Evolutionary conservation across 1,140 invertebrate genomes (phyloP), one percentile per base, ranked within the genome.

Genomic region (Tetranychus cinnabarinus): DNA sequence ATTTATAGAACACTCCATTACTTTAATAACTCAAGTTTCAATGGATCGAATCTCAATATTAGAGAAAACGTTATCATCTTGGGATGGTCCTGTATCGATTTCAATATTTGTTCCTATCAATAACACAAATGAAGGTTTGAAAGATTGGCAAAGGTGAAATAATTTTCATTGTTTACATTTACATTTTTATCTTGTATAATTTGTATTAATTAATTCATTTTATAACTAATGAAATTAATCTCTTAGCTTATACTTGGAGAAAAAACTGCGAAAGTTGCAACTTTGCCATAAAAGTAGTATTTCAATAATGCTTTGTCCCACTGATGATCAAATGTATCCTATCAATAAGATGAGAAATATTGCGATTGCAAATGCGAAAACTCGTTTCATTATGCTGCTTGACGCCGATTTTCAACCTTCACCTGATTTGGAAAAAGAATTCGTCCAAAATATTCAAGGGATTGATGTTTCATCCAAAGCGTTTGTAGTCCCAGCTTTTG

Each of bases 401-500:
- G 68, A 69, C 63, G 68, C 65, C 10, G 68, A 69, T 62, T 69
- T 69, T 64, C 64, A 66, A 47, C 67, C 68, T 48, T 67, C 64
- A 34, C 67, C 68, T 42, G 60, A 66, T 54, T 64, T 69, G 50
- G 63, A 66, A 33, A 47, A 59, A 36, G 66, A 65, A 58, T 68
- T 69, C 62, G 33, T 57, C 31, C 33, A 56, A 10, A 31, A 34
- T 42, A 2, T 61, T 3, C n/a, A 63, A 42, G 63, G 63, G 55
- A 56, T 63, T 34, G 23, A 55, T 23, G 42, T 12, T 31, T 58
- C 47, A 47, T 60, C 63, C 57, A 60, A 58, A 12, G 64, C 67
- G 45, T 68, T 68, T 61, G 66, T 69, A 47, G 63, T 68, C 12
- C 68, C 68, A 15, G 67, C 68, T 39, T 69, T 69, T 65, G 66